Evolutionary conservation across 2,113 vertebrate genomes (phyloP), one percentile per base, ranked within the genome.

Genomic region (Mesoclemmys tuberculata): DNA sequence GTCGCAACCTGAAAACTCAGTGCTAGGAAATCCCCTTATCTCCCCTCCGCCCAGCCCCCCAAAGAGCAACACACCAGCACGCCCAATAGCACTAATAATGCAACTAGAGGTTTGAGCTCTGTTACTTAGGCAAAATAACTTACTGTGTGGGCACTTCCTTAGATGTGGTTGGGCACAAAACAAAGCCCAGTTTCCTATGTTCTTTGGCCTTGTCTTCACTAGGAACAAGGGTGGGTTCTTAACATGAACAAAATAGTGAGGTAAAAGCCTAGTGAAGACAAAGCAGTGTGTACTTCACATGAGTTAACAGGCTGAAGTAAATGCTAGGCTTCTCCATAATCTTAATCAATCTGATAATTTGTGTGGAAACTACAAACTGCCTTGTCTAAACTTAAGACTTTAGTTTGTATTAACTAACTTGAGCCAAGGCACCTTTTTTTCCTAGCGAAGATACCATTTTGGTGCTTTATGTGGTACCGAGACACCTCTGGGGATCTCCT

Each of bases 141-240:
- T 8, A 1, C 82, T 77, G 14, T 6, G 52, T 52, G 22, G 31
- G 48, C 41, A 81, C 8, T 24, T 22, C 26, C 3, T 0, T 3
- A 48, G 74, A 44, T 22, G 38, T 46, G 82, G 77, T 68, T 11
- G 10, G 58, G 16, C 51, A 51, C 35, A 7, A 27, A 14, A 13
- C 5, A 4, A 0, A 0, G 9, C 35, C 29, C 82, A 29, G 7
- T 90, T 41, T 79, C 82, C 84, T 46, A 29, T 75, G 29, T 38
- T 78, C 4, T 89, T 92, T 82, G 71, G 4, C 61, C 79, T 27
- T 14, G 0, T 29, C 35, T 88, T 90, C 38, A 52, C 26, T 55
- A 90, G 75, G 41, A 35, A 86, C 12, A 78, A 85, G 10, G 22
- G 6, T n/a, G 35, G 18, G 35, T 68, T 35, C 61, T 19, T n/a